Percentiles rank a stretch among this genome's conserved stretches.
Evolutionary conservation across 2,888 invertebrate species (phyloP).

Genomic region (Unio pictorum): DNA sequence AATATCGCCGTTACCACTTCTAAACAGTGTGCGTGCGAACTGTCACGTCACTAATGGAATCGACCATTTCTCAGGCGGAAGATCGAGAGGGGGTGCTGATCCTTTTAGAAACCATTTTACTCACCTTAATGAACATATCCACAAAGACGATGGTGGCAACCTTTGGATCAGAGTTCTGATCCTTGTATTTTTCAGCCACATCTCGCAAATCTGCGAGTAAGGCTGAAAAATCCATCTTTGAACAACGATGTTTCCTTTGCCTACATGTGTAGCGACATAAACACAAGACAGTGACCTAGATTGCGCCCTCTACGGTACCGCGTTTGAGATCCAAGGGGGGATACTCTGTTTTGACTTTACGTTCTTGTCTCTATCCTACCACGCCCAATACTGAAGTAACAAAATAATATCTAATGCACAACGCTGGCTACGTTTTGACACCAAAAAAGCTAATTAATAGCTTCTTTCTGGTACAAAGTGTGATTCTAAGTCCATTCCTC

Average conservation of each 20-base stretch:
- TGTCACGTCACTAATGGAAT: constrained; percentile 37
- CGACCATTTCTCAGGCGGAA: constrained; percentile 5
- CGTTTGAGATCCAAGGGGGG: no score
- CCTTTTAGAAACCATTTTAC: constrained; percentile 20
- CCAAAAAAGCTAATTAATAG: no score
- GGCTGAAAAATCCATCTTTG: constrained; percentile 54
- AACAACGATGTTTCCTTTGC: constrained; percentile 13
- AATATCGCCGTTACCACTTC: not conserved
- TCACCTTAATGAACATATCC: constrained; percentile 52
- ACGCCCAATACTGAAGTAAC: no score
- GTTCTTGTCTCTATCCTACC: no score
- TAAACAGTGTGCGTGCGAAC: constrained; percentile 46
- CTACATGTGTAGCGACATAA: constrained; percentile 50
- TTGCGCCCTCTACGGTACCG: no score
- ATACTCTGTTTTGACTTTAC: no score
- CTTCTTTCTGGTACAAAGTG: no score
- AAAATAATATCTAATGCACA: no score
- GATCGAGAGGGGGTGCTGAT: constrained; percentile 24
- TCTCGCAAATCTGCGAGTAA: constrained; percentile 52
- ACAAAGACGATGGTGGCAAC: constrained; percentile 45
- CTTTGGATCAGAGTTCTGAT: constrained; percentile 39
- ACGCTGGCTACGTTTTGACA: no score
- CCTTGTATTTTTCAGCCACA: constrained; percentile 52
- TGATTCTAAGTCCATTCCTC: no score
- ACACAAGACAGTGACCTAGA: constrained; percentile 24